Evolutionary conservation across 2,888 invertebrate species (phyloP), one percentile per base, ranked within the genome.

Genomic region (Onthophagus sagittarius): DNA sequence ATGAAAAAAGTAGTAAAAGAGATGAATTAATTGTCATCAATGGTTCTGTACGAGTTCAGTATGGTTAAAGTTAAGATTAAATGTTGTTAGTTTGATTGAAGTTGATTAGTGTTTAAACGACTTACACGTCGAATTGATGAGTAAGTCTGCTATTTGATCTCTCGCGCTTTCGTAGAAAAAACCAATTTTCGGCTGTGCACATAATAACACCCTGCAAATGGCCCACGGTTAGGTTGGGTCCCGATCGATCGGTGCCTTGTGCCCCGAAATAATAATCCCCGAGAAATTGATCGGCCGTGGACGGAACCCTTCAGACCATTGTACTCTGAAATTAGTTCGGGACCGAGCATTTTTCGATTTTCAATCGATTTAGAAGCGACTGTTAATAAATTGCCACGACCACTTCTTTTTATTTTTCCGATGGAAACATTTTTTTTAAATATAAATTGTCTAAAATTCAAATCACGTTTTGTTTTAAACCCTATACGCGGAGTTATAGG

Each of bases 271-370:
- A 67, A 67, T 67, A 67, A 67, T 67, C 67, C 67, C 67, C 31
- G 39, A 53, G 39, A 53, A 53, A 53, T 53, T 53, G 39, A 53
- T 53, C 39, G 31, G 31, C 67, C 32, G 31, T n/a, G 32, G 23
- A 31, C 67, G 67, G 67, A 67, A 67, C 67, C 67, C 67, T 67
- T 31, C 32, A 67, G 6, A 23, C 67, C 67, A 67, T 67, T 67
- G 67, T 67, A 32, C 23, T 67, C 67, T 67, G 23, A 67, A 67
- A 67, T 67, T 67, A 67, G 67, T 67, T 67, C 32, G 67, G 67
- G 67, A 67, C 32, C 23, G 23, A 67, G 31, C 32, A 67, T 67
- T 32, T 67, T 67, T 31, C 67, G 31, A 67, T 67, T 31, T 67
- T 67, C 67, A 67, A 31, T 32, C 23, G 67, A 53, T 53, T 53